Base-by-base conservation (phyloP, 1,140 invertebrate genomes). In the Platorchestia sp. region DNA sequence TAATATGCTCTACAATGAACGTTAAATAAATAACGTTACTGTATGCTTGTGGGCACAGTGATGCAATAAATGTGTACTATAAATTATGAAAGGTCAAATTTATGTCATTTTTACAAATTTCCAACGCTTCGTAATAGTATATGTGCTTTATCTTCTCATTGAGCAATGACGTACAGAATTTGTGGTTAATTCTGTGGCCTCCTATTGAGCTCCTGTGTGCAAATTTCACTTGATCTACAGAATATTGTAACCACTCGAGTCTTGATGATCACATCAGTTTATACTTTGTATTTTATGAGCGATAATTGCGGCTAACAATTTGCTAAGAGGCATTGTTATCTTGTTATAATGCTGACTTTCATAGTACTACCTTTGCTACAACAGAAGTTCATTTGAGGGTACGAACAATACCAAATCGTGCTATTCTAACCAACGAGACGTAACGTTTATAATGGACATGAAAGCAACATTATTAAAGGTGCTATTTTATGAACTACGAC, bases 401-500 rank as follows among this genome's bases (percentile, higher is more conserved):
- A 75, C 59, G 59, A 75, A 75, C 27, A 27, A 10, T 22, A 75
- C 59, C 27, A 75, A 75, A 75, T 75, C 59, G 14, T 75, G 59
- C 59, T 75, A 75, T 22, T 3, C 59, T 75, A 75, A 75, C 27
- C 1, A 75, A 75, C 59, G 27, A 19, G 59, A 75, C 59, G 10
- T 75, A 75, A 75, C 59, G 59, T 22, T 75, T 75, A 75, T 75
- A 36, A 75, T 75, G 59, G 59, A 75, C 59, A 75, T 27, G 59
- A 75, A 75, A 75, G 59, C 59, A 75, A 75, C 59, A 75, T 75
- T 75, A 75, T 75, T 75, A 36, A 75, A 75, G 59, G 59, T 75
- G 59, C 59, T 75, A 75, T 75, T 27, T 75, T 75, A 75, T 75
- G 59, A 75, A 75, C 59, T 75, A 75, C 59, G 59, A 19, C 3